These are phyloP conservation scores for Acronicta psi DNA, from an alignment of 2,888 invertebrate genomes.

Conservation along the genomic window DNA sequence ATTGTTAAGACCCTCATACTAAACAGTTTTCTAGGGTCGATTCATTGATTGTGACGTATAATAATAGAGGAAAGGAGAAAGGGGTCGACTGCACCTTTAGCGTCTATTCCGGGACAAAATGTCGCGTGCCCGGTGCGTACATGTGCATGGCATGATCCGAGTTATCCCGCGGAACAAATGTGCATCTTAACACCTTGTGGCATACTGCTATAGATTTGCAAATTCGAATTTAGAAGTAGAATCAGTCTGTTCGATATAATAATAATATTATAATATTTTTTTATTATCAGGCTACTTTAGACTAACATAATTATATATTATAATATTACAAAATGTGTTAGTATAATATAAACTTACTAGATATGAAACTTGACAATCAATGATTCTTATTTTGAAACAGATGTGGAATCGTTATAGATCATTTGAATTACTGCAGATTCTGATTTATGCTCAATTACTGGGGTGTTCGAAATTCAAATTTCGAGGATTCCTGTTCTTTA, in stretches of 20 bases:
- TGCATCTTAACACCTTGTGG: constrained; percentile 61
- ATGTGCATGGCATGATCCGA: constrained; percentile 42
- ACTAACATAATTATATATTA: too few species aligned
- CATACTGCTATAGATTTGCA: constrained; percentile 38
- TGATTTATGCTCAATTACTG: constrained; percentile 56
- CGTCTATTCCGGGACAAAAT: constrained; percentile 64
- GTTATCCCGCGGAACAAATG: constrained; percentile 46
- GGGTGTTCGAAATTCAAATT: constrained; percentile 24
- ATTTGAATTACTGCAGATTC: constrained; percentile 48
- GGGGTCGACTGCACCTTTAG: constrained; percentile 81
- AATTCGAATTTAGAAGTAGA: constrained; percentile 1
- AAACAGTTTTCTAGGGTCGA: constrained; percentile 69
- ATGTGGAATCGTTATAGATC: constrained; percentile 60
- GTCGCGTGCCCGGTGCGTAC: constrained; percentile 77
- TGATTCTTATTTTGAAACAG: constrained; percentile 42
- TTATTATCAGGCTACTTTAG: too few species aligned
- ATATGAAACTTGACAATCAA: constrained; percentile 10
- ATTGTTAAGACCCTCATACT: constrained; percentile 70
- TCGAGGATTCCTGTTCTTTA: constrained; percentile 38
- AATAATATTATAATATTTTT: too few species aligned
- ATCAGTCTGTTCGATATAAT: background rate
- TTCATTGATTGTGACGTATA: constrained; percentile 67
- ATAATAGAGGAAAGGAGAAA: constrained; percentile 77
- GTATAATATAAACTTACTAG: too few species aligned
- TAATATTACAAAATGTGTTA: too few species aligned